phyloP scores from a whole-genome alignment of 2,113 vertebrate species.

The Platysteira castanea region DNA sequence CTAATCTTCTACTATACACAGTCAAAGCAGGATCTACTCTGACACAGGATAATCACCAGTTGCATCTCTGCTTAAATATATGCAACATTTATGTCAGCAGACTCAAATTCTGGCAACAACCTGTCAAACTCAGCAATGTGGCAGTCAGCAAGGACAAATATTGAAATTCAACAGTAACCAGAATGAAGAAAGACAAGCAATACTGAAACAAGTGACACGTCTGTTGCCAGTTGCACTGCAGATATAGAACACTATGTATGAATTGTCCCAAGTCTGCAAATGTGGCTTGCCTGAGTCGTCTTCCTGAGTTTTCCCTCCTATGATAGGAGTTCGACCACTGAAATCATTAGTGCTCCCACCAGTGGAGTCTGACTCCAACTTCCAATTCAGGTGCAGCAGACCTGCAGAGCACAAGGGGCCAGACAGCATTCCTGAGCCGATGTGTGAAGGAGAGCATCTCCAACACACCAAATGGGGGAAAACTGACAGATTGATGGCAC shows the following conservation, averaged over 20 bases:
- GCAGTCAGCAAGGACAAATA: constrained; percentile 32
- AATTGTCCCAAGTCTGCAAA: not conserved
- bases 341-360: not conserved
- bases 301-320: not conserved
- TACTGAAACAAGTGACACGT: not conserved
- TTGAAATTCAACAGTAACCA: constrained; percentile 12
- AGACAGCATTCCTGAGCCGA: not conserved
- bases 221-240: not conserved
- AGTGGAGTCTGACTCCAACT: not conserved
- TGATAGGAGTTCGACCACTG: not conserved
- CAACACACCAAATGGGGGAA: not conserved
- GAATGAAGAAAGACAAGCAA: constrained; percentile 4
- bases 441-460: not conserved
- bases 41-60: not conserved
- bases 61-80: not conserved
- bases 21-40: not conserved
- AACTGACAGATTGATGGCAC: not conserved
- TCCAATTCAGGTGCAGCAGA: not conserved
- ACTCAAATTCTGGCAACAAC: not conserved
- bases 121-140: not conserved
- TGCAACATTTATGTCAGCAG: not conserved
- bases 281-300: not conserved
- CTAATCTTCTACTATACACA: not conserved
- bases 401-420: not conserved
- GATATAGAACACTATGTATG: not conserved